Percentiles rank a stretch among this genome's conserved stretches.
These are phyloP conservation scores for Pangasius djambal DNA, from an alignment of 2,797 vertebrate genomes.

Conservation along the genomic window DNA sequence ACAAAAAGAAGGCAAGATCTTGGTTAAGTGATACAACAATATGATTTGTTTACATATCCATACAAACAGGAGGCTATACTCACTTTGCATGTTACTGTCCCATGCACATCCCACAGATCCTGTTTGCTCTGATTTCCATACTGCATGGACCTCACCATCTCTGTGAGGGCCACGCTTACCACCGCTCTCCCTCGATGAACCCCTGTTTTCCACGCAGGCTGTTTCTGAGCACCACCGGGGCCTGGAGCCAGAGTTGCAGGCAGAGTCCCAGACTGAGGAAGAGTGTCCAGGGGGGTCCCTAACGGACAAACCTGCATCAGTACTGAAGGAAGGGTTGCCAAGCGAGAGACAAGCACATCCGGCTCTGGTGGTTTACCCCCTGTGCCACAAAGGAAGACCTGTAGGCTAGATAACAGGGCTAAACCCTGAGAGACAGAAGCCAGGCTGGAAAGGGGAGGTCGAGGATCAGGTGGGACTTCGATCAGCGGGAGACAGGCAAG, in stretches of 20 bases:
- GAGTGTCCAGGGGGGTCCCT: conserved; percentile 84
- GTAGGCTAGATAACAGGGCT: conserved; percentile 81
- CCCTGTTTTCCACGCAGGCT: conserved; percentile 87
- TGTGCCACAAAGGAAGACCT: conserved; percentile 80
- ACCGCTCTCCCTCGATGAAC: conserved; percentile 84
- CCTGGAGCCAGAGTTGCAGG: conserved; percentile 56
- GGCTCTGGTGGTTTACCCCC: conserved; percentile 77
- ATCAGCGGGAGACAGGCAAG: conserved; percentile 85
- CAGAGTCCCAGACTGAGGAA: conserved; percentile 63
- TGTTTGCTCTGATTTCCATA: conserved; percentile 83
- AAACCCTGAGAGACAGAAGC: conserved; percentile 87
- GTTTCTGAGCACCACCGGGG: conserved; percentile 76
- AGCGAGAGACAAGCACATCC: conserved; percentile 76
- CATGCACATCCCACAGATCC: conserved; percentile 91
- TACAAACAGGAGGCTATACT: conserved; percentile 55
- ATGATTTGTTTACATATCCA: conserved; percentile 9
- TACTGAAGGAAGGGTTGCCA: conserved; percentile 77
- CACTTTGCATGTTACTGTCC: conserved; percentile 92
- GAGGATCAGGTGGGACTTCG: conserved; percentile 79
- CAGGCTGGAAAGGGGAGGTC: conserved; percentile 80
- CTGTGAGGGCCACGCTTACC: conserved; percentile 83
- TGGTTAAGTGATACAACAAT: not conserved
- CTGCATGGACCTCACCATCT: conserved; percentile 92
- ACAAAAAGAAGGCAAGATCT: conserved; percentile 15
- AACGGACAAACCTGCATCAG: conserved; percentile 88